Conservation (phyloP, 2,797 vertebrate species). For the Smutsia temminckii region DNA sequence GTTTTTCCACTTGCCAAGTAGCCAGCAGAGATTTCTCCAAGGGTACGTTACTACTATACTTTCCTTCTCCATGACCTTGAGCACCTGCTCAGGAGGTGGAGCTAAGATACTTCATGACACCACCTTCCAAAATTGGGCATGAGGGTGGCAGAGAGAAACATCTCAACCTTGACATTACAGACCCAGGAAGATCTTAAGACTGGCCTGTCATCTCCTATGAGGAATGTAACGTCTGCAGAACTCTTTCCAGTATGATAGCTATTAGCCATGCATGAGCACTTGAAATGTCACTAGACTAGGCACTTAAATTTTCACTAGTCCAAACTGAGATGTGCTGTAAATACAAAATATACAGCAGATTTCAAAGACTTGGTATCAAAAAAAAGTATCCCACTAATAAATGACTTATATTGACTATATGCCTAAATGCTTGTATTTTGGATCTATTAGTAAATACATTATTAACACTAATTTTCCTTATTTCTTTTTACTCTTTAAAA, state of each 20-base stretch:
- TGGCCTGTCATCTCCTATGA: neutral
- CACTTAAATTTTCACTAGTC: neutral
- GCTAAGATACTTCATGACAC: neutral
- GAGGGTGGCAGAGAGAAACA: neutral
- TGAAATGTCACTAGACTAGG: neutral
- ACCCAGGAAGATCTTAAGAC: neutral
- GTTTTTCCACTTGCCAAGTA: neutral
- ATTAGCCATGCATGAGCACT: neutral
- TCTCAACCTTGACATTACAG: neutral
- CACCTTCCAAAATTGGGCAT: neutral
- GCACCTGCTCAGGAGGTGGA: neutral
- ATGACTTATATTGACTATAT: neutral
- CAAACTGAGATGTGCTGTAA: neutral
- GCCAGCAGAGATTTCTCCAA: neutral
- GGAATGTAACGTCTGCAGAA: neutral
- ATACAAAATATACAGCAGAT: neutral
- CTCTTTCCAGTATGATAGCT: neutral
- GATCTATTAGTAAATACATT: neutral
- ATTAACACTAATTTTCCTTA: neutral
- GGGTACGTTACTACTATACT: neutral
- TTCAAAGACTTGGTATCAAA: neutral
- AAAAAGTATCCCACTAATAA: neutral
- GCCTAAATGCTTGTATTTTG: neutral
- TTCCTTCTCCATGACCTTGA: neutral
- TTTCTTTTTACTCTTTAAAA: slow-evolving; percentile 34